These are phyloP conservation scores for Drosophila cardini DNA, from an alignment of 1,140 invertebrate species.

Conservation along the genomic window DNA sequence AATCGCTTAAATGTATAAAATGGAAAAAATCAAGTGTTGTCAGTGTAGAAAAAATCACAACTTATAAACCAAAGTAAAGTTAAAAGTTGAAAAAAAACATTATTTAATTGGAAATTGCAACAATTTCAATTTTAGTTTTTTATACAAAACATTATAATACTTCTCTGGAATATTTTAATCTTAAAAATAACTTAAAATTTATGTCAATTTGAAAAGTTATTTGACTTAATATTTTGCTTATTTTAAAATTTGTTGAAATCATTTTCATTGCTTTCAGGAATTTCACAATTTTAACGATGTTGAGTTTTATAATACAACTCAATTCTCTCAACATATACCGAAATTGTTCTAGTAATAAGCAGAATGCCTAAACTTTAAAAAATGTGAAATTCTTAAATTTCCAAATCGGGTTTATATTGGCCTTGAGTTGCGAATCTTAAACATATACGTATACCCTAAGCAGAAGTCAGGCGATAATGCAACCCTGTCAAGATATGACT, in stretches of 20 bases:
- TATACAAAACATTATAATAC: too few species aligned
- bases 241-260: too few species aligned
- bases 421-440: background rate
- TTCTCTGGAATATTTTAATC: too few species aligned
- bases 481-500: slow-evolving; percentile 12
- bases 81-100: background rate
- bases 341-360: too few species aligned
- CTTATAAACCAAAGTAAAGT: slow-evolving; percentile 4
- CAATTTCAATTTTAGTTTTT: too few species aligned
- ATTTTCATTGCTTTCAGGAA: too few species aligned
- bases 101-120: slow-evolving; percentile 4
- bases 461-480: background rate
- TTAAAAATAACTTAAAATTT: background rate
- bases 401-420: background rate
- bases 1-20: slow-evolving; percentile 28
- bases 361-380: too few species aligned
- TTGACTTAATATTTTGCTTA: too few species aligned
- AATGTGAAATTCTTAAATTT: background rate
- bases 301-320: too few species aligned
- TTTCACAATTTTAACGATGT: too few species aligned
- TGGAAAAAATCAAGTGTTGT: slow-evolving; percentile 22
- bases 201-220: background rate
- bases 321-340: too few species aligned
- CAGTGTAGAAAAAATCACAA: slow-evolving; percentile 16
- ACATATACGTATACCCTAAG: background rate